phyloP scores from a whole-genome alignment of 2,888 invertebrate genomes.

The Apodemia duryi region DNA sequence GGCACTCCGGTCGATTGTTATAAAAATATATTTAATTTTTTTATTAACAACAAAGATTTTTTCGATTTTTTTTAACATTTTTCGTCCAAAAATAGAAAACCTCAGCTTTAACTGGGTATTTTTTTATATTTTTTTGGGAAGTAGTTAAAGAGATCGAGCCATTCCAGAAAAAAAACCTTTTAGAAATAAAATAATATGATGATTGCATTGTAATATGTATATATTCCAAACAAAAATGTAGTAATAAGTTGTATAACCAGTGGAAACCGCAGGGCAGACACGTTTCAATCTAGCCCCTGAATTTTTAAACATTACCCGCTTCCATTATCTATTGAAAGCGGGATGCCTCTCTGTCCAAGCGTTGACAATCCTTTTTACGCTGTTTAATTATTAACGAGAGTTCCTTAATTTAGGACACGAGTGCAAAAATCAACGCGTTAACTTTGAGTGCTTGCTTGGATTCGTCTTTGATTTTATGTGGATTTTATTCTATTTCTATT shows the following conservation, averaged over 20 bases:
- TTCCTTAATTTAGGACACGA: slow-evolving; percentile 71
- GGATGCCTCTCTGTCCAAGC: slow-evolving; percentile 69
- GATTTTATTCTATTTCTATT: neutral
- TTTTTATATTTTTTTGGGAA: too few relatives aligned
- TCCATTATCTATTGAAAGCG: slow-evolving; percentile 75
- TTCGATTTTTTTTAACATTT: too few relatives aligned
- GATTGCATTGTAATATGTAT: too few relatives aligned
- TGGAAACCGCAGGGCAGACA: slow-evolving; percentile 34
- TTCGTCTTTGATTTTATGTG: slow-evolving; percentile 9
- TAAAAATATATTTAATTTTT: too few relatives aligned
- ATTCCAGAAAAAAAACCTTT: too few relatives aligned
- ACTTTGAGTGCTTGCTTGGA: slow-evolving; percentile 18
- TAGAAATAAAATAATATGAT: too few relatives aligned
- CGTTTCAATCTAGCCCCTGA: slow-evolving; percentile 62
- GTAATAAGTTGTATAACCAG: slow-evolving; percentile 21
- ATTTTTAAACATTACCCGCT: slow-evolving; percentile 76
- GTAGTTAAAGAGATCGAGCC: too few relatives aligned
- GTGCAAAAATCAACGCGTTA: slow-evolving; percentile 47
- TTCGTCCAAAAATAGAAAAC: too few relatives aligned
- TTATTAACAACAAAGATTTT: too few relatives aligned
- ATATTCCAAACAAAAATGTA: neutral
- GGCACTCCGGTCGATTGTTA: too few relatives aligned
- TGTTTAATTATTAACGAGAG: slow-evolving; percentile 72
- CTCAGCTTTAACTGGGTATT: too few relatives aligned
- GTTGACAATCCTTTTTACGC: slow-evolving; percentile 76